Conservation (phyloP, 2,888 invertebrate species). For the Alsophila aescularia region DNA sequence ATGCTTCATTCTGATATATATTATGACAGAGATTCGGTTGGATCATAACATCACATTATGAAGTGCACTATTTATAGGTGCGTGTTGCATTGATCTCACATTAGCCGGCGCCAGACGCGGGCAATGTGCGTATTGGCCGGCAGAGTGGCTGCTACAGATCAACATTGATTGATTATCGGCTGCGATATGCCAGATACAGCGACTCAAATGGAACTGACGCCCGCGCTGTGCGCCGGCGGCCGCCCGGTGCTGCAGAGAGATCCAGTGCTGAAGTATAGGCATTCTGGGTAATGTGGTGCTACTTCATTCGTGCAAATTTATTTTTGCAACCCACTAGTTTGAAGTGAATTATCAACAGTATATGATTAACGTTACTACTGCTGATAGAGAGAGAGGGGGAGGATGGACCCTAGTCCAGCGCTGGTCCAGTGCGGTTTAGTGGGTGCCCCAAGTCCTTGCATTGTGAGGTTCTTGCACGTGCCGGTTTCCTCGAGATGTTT, state of each 20-base stretch:
- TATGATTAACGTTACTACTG: no score
- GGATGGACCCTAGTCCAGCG: no score
- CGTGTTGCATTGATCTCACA: slow-evolving; percentile 35
- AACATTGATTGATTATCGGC: slow-evolving; percentile 70
- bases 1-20: background rate
- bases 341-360: no score
- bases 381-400: no score
- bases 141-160: slow-evolving; percentile 43
- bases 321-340: no score
- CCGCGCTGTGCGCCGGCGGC: background rate
- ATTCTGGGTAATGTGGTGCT: no score
- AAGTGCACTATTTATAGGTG: slow-evolving; percentile 35
- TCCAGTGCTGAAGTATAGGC: no score
- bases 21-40: background rate
- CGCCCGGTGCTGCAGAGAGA: background rate
- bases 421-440: no score
- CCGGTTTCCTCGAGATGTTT: no score
- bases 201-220: slow-evolving; percentile 14
- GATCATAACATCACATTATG: slow-evolving; percentile 20
- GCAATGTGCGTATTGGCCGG: slow-evolving; percentile 18
- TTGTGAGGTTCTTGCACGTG: no score
- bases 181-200: slow-evolving; percentile 52
- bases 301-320: no score
- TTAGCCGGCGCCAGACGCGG: slow-evolving; percentile 27
- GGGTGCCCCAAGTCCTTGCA: no score